Conservation (phyloP, 1,140 invertebrate species). For the Hypothenemus hampei region DNA sequence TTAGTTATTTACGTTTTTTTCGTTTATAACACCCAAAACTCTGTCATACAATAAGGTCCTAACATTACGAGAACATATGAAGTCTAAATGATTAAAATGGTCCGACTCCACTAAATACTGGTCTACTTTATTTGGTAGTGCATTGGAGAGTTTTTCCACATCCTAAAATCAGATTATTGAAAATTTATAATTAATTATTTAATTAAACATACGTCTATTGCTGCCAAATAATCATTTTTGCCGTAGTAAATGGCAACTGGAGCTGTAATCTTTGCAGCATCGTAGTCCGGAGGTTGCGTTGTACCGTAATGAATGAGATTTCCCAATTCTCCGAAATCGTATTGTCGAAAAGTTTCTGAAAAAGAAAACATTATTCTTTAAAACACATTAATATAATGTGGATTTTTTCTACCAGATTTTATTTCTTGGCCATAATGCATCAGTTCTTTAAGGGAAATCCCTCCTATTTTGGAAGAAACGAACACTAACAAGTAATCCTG, state of each 20-base stretch:
- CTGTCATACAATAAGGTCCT: conserved; percentile 20
- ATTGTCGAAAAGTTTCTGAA: conserved; percentile 38
- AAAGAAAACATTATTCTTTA: conserved; percentile 4
- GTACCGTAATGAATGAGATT: conserved; percentile 54
- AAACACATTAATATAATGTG: not conserved
- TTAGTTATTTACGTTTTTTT: too few relatives aligned
- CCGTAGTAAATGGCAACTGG: conserved; percentile 65
- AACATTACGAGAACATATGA: conserved; percentile 21
- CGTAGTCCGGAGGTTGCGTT: conserved; percentile 52
- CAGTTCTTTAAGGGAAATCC: conserved; percentile 23
- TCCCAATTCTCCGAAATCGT: conserved; percentile 49
- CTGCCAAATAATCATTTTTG: conserved; percentile 62
- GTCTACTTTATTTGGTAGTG: conserved; percentile 21
- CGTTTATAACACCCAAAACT: conserved; percentile 10
- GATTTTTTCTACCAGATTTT: conserved; percentile 9
- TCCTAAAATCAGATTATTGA: conserved; percentile 23
- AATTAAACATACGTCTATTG: conserved; percentile 3
- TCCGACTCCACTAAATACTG: conserved; percentile 19
- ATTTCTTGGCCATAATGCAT: conserved; percentile 24
- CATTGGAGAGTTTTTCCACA: conserved; percentile 20
- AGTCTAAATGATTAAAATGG: conserved; percentile 30
- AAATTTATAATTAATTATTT: not conserved
- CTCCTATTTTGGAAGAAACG: conserved; percentile 6
- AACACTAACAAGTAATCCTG: conserved; percentile 9
- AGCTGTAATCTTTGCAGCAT: conserved; percentile 55